These are phyloP conservation scores for Tethya wilhelma DNA, from an alignment of 37 sponge, comb jelly and placozoan species.

Conservation along the genomic window DNA sequence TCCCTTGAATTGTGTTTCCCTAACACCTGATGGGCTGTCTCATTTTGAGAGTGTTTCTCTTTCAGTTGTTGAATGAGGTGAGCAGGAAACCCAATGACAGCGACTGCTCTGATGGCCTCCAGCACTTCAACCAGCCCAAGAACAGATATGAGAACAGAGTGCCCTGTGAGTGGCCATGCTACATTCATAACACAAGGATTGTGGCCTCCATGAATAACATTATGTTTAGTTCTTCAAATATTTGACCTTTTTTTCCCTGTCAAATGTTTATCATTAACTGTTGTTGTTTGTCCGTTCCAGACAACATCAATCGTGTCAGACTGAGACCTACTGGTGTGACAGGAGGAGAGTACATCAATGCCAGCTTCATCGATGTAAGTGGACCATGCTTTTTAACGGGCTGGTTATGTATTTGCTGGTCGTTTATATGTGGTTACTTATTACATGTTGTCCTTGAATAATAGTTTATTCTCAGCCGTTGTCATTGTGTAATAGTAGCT, in stretches of 20 bases:
- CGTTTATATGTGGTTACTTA: no score
- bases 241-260: not conserved
- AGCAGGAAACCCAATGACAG: slow-evolving; percentile 39
- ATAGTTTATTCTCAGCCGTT: no score
- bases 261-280: no score
- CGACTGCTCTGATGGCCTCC: slow-evolving; percentile 55
- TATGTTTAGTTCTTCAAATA: not conserved
- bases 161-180: slow-evolving; percentile 60
- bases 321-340: slow-evolving; percentile 22
- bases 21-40: no score
- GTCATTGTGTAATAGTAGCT: no score
- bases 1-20: not conserved
- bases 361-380: slow-evolving; percentile 81
- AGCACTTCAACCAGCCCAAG: slow-evolving; percentile 64
- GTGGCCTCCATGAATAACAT: no score
- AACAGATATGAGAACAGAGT: slow-evolving; percentile 51
- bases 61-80: slow-evolving; percentile 51
- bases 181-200: no score
- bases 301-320: slow-evolving; percentile 14
- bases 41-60: not conserved
- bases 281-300: not conserved
- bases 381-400: not conserved
- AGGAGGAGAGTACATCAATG: slow-evolving; percentile 78
- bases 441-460: no score
- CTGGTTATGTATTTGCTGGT: no score